Percentiles rank a stretch among this genome's conserved stretches.
Conservation (phyloP, 2,888 invertebrate genomes). For the Thecophora atra region DNA sequence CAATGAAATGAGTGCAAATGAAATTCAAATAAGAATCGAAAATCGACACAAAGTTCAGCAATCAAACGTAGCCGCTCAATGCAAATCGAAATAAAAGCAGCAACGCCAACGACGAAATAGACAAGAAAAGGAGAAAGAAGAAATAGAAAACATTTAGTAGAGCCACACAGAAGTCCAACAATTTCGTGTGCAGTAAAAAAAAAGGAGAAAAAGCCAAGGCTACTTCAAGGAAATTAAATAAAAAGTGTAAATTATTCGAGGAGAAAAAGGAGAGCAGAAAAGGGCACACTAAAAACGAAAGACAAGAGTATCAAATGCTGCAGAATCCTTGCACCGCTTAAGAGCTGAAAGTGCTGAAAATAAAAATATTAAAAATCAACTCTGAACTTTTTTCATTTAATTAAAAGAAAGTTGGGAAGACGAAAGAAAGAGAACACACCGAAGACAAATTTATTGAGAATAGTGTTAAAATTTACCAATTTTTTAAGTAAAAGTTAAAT, state of each 20-base stretch:
- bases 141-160: neutral
- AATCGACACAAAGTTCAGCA: slow-evolving; percentile 14
- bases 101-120: neutral
- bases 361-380: too few species aligned
- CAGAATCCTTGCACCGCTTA: too few species aligned
- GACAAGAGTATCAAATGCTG: too few species aligned
- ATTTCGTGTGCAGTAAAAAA: neutral
- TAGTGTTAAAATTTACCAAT: too few species aligned
- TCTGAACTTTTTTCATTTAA: too few species aligned
- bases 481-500: too few species aligned
- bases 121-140: neutral
- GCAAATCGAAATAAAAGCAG: slow-evolving; percentile 27
- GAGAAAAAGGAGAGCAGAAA: neutral
- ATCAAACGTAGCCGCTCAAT: slow-evolving; percentile 21
- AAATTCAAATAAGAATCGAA: neutral
- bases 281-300: neutral
- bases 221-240: slow-evolving; percentile 6
- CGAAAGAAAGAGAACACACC: too few species aligned
- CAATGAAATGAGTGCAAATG: slow-evolving; percentile 20
- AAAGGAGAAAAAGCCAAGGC: neutral
- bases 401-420: too few species aligned
- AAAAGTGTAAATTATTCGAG: slow-evolving; percentile 2
- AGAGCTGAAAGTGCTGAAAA: too few species aligned
- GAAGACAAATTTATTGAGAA: too few species aligned
- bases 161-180: neutral